These are phyloP conservation scores for Thereva nobilitata DNA, from an alignment of 2,888 invertebrate genomes.

Conservation along the genomic window DNA sequence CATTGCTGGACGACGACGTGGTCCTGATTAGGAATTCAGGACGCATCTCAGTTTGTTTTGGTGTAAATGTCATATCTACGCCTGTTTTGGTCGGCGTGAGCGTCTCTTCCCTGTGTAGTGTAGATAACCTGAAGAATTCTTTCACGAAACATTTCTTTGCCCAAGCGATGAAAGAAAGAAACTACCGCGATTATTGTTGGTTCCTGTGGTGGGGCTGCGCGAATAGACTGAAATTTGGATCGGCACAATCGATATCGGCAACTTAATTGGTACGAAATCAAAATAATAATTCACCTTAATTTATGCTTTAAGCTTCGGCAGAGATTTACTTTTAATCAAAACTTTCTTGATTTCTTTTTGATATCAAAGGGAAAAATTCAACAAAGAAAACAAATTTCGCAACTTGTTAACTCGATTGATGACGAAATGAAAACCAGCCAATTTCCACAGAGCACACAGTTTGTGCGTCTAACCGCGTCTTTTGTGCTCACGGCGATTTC, in stretches of 20 bases:
- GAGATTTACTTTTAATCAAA: constrained; percentile 3
- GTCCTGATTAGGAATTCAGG: constrained; percentile 31
- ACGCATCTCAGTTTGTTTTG: constrained; percentile 29
- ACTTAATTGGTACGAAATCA: constrained; percentile 15
- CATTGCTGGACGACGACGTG: constrained; percentile 12
- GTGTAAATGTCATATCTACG: constrained; percentile 7
- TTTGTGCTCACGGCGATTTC: too few relatives aligned
- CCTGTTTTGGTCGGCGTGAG: constrained; percentile 7
- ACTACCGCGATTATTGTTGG: neutral
- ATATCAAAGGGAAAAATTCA: neutral
- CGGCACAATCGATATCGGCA: constrained; percentile 4
- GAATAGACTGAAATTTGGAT: constrained; percentile 29
- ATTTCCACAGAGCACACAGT: too few relatives aligned
- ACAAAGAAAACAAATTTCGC: too few relatives aligned
- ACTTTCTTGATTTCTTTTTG: constrained; percentile 6
- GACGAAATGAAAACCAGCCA: too few relatives aligned
- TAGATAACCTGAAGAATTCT: constrained; percentile 15
- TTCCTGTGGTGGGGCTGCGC: neutral
- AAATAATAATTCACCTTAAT: constrained; percentile 13
- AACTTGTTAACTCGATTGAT: too few relatives aligned
- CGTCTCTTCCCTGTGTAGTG: neutral
- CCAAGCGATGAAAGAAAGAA: neutral
- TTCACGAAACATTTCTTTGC: constrained; percentile 15
- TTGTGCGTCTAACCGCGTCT: too few relatives aligned
- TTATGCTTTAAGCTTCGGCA: constrained; percentile 13